phyloP scores from a whole-genome alignment of 2,797 vertebrate species.

The Carcharodon carcharias region DNA sequence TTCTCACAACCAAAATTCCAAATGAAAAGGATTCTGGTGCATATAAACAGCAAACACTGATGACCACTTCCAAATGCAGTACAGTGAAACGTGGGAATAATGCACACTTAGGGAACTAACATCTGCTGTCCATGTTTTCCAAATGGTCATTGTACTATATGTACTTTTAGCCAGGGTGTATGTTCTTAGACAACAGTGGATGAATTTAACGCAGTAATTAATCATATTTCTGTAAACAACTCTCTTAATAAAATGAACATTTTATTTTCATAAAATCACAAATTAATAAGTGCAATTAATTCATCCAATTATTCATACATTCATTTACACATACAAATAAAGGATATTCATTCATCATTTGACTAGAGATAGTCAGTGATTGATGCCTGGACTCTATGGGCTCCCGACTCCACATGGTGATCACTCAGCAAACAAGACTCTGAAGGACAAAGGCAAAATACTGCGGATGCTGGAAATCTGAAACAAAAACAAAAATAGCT shows the following conservation, averaged over 20 bases:
- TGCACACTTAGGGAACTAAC: not conserved
- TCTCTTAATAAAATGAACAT: not conserved
- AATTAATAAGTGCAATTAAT: slow-evolving; percentile 8
- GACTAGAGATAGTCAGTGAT: not conserved
- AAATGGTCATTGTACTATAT: not conserved
- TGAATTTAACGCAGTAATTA: not conserved
- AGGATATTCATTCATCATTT: not conserved
- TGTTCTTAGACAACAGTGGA: not conserved
- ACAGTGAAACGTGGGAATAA: not conserved
- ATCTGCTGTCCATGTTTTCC: not conserved
- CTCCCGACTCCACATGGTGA: not conserved
- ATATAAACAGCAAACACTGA: not conserved
- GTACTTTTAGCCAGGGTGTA: not conserved
- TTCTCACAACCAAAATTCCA: not conserved
- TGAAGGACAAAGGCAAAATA: no score
- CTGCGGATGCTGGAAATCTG: no score
- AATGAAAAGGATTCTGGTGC: not conserved
- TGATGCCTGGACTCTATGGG: not conserved
- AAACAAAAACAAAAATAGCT: no score
- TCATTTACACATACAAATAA: not conserved
- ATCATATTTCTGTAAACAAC: not conserved
- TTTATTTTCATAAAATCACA: not conserved
- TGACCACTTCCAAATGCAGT: not conserved
- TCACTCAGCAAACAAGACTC: not conserved
- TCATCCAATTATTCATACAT: not conserved